Evolutionary conservation across 53 echinoderm and acorn worm genomes (phyloP).

Genomic region (Henricia sp.): DNA sequence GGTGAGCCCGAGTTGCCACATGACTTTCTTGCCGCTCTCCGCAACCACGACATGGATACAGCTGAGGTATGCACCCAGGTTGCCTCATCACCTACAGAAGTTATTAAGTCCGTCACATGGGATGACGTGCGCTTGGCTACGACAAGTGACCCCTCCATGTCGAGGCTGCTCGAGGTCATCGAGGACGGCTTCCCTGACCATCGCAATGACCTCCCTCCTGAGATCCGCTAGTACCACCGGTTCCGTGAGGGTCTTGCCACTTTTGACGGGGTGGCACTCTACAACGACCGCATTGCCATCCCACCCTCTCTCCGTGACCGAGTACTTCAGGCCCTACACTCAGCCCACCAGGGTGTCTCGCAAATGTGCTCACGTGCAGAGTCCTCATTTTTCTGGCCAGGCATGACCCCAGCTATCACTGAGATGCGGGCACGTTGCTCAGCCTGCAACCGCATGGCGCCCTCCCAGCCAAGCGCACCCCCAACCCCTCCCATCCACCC

Average conservation of each 20-base stretch:
- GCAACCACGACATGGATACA: too few relatives aligned
- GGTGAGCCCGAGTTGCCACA: too few relatives aligned
- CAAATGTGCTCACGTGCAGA: constrained; percentile 70
- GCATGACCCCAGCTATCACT: constrained; percentile 56
- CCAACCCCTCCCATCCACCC: constrained; percentile 41
- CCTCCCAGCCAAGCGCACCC: constrained; percentile 46
- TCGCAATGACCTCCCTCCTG: constrained; percentile 42
- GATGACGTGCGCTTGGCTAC: constrained; percentile 7
- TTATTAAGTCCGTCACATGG: background rate
- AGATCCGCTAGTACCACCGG: constrained; percentile 36
- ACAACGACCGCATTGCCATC: constrained; percentile 57
- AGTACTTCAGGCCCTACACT: constrained; percentile 59
- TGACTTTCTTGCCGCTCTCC: too few relatives aligned
- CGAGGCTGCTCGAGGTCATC: background rate
- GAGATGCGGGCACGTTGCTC: constrained; percentile 21
- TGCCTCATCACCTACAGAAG: background rate
- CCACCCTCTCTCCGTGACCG: constrained; percentile 51
- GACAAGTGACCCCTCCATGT: constrained; percentile 21
- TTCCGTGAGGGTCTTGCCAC: constrained; percentile 25
- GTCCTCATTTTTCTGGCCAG: constrained; percentile 72
- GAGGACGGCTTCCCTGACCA: constrained; percentile 59
- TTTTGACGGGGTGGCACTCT: constrained; percentile 64
- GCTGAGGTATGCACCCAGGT: too few relatives aligned
- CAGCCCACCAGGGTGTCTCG: constrained; percentile 72
- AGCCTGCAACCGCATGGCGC: constrained; percentile 25